Conservation (phyloP, 2,888 invertebrate species). For the Polylopha cassiicola region DNA sequence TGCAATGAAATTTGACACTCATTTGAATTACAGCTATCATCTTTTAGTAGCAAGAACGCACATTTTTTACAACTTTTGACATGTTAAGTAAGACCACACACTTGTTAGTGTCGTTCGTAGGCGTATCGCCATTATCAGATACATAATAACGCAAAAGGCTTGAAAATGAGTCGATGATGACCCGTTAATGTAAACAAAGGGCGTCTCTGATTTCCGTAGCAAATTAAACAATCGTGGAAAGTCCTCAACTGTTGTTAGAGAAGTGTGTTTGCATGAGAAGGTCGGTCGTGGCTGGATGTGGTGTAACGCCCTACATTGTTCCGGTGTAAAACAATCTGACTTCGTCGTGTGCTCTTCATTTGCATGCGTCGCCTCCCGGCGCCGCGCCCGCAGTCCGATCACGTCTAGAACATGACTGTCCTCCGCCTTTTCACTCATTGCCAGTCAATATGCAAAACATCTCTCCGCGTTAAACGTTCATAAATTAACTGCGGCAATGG, state of each 20-base stretch:
- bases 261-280: conserved; percentile 6
- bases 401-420: conserved; percentile 45
- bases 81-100: conserved; percentile 54
- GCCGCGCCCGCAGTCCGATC: conserved; percentile 40
- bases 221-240: conserved; percentile 5
- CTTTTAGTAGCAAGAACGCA: conserved; percentile 49
- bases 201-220: conserved; percentile 10
- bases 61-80: conserved; percentile 37
- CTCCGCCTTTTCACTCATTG: conserved; percentile 57
- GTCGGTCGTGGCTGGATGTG: conserved; percentile 21
- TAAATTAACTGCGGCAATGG: conserved; percentile 17
- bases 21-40: conserved; percentile 57
- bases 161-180: conserved; percentile 3
- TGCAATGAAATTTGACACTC: conserved; percentile 59
- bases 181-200: conserved; percentile 5
- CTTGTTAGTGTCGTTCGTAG: too few relatives aligned
- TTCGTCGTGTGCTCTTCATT: conserved; percentile 47
- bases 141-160: too few relatives aligned
- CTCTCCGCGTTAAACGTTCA: conserved; percentile 14
- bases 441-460: conserved; percentile 41
- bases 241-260: conserved; percentile 4
- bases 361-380: conserved; percentile 44
- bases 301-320: conserved; percentile 29
- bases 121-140: too few relatives aligned
- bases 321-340: conserved; percentile 25